Evolutionary conservation across 2,797 vertebrate species (phyloP).

Genomic region (Diglossa cyanea): DNA sequence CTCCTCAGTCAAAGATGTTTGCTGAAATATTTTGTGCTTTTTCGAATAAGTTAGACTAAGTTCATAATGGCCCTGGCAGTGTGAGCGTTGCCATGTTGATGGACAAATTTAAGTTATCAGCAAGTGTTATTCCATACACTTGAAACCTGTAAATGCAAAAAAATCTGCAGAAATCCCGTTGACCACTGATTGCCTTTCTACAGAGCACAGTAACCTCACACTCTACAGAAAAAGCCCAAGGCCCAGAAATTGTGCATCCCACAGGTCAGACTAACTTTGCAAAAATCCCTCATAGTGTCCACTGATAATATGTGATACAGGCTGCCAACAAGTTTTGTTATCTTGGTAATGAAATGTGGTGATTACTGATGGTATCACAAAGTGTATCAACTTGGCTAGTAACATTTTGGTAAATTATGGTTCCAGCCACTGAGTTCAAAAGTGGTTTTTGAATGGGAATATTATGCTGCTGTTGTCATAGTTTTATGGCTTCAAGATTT

Average conservation of each 20-base stretch:
- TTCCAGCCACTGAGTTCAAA: background rate
- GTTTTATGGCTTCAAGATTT: background rate
- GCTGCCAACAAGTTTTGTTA: background rate
- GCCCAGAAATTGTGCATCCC: background rate
- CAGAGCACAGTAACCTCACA: background rate
- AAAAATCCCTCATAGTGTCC: background rate
- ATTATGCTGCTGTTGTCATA: background rate
- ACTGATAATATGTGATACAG: background rate
- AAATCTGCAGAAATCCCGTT: background rate
- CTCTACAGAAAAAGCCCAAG: background rate
- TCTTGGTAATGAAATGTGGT: background rate
- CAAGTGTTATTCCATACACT: background rate
- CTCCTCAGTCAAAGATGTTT: background rate
- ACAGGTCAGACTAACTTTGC: background rate
- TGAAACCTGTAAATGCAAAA: background rate
- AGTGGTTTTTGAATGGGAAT: background rate
- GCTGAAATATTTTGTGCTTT: background rate
- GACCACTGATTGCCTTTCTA: background rate
- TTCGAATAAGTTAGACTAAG: background rate
- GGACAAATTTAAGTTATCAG: background rate
- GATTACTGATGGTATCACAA: background rate
- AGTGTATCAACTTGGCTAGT: background rate
- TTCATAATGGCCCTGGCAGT: background rate
- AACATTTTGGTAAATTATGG: background rate
- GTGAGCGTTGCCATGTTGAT: background rate